Evolutionary conservation across 2,888 invertebrate species (phyloP), one percentile per base, ranked within the genome.

Genomic region (Colletes collaris): DNA sequence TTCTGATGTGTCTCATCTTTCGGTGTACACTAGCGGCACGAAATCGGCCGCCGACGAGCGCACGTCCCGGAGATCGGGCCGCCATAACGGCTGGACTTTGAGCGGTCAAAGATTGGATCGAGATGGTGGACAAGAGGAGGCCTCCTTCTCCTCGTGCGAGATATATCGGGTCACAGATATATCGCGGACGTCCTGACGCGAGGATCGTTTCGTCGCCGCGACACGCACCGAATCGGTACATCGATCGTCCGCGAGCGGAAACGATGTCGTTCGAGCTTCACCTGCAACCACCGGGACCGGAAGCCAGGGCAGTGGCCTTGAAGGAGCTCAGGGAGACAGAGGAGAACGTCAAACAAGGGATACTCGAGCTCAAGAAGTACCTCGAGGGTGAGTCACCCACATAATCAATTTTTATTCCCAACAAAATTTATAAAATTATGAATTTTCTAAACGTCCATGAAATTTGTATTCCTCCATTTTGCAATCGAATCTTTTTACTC

Each of bases 321-420:
- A 91, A 90, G 58, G 94, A 94, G 74, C 88, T 94, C 0, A 83
- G 94, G 49, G 94, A 94, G 81, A 94, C 92, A 0, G 93, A 93
- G 11, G 93, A 93, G 53, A 90, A 91, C 13, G 87, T 91, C 0
- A 91, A 91, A 75, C 89, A 92, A 16, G 92, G 93, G 2, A 74
- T 94, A 27, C 88, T 80, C 6, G 86, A 87, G 11, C 90, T 94
- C 1, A 91, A 88, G 52, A 89, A 92, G 59, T 82, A 92, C 19
- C 86, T 94, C 5, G 91, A 92, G 89, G 93, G 94, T 93, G 71
- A 89, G 90, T 52, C 46, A 3, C 5, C 4, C 2, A 0, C 8
- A 4, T 0, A 27, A 27, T 27, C 16, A 27, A 27, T 27, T 27
- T 27, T 27, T 27, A 27, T 27, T 27, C 27, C 1, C 27, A 27